These are phyloP conservation scores for Notamacropus eugenii DNA, from an alignment of 2,797 vertebrate species.

Conservation along the genomic window DNA sequence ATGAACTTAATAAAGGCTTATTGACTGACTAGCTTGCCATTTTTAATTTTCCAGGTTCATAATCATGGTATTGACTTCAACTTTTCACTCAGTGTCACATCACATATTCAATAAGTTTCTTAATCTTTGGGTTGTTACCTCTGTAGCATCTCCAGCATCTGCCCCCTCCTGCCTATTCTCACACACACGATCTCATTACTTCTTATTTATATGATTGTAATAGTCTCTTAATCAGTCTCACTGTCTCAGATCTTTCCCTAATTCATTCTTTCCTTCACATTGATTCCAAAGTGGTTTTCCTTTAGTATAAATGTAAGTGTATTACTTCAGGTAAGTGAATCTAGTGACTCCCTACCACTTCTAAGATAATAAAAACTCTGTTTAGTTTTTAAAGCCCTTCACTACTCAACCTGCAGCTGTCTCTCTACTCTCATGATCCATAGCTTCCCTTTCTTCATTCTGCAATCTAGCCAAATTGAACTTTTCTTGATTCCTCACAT, in stretches of 20 bases:
- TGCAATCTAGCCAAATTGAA: background rate
- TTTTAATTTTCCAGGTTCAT: background rate
- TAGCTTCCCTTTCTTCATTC: background rate
- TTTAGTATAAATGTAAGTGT: background rate
- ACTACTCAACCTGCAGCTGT: background rate
- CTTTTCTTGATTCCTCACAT: background rate
- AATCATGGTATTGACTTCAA: background rate
- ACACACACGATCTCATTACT: background rate
- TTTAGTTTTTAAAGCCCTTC: background rate
- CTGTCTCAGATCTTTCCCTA: no score
- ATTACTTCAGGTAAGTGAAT: background rate
- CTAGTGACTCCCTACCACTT: background rate
- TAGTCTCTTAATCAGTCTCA: no score
- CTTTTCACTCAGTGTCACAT: background rate
- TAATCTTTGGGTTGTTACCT: background rate
- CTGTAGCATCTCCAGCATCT: background rate
- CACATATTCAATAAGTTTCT: background rate
- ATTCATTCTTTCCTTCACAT: background rate
- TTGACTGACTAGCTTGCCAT: background rate
- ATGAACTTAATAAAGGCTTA: background rate
- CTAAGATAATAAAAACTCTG: background rate
- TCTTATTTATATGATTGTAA: background rate
- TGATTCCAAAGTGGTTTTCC: background rate
- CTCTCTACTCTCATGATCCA: background rate
- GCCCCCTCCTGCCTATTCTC: background rate